Conservation (phyloP, 2,113 vertebrate genomes). For the Petrocephalus microphthalmus region DNA sequence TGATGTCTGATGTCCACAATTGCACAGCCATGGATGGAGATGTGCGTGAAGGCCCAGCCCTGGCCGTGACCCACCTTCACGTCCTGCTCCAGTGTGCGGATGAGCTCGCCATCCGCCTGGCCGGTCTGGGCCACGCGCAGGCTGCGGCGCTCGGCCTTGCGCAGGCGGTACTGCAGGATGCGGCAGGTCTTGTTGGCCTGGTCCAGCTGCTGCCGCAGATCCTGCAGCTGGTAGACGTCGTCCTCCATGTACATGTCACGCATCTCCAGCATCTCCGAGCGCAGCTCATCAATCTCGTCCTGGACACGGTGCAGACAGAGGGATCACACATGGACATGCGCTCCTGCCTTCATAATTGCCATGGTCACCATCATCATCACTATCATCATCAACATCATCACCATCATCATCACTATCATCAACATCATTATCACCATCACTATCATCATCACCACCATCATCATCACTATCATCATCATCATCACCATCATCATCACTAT, state of each 20-base stretch:
- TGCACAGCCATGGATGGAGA: neutral
- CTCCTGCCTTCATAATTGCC: neutral
- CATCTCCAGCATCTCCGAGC: slow-evolving; percentile 98
- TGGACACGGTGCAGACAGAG: slow-evolving; percentile 39
- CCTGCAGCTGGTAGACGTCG: slow-evolving; percentile 93
- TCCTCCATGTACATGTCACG: slow-evolving; percentile 97
- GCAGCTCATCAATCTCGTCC: slow-evolving; percentile 96
- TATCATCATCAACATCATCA: no score
- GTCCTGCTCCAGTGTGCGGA: slow-evolving; percentile 88
- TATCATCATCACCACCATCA: no score
- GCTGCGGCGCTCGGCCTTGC: slow-evolving; percentile 91
- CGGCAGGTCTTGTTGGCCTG: slow-evolving; percentile 96
- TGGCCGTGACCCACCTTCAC: slow-evolving; percentile 73
- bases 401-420: no score
- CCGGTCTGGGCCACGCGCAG: slow-evolving; percentile 88
- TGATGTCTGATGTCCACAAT: neutral
- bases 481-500: no score
- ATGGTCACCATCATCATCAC: no score
- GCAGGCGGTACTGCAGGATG: slow-evolving; percentile 93
- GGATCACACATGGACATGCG: slow-evolving; percentile 1
- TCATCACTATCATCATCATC: no score
- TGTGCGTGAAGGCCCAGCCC: neutral
- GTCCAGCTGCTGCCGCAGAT: slow-evolving; percentile 90
- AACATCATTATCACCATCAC: no score
- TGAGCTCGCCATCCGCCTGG: slow-evolving; percentile 88